Evolutionary conservation across 1,140 invertebrate genomes (phyloP).

Genomic region (Chrysomallon squamiferum): DNA sequence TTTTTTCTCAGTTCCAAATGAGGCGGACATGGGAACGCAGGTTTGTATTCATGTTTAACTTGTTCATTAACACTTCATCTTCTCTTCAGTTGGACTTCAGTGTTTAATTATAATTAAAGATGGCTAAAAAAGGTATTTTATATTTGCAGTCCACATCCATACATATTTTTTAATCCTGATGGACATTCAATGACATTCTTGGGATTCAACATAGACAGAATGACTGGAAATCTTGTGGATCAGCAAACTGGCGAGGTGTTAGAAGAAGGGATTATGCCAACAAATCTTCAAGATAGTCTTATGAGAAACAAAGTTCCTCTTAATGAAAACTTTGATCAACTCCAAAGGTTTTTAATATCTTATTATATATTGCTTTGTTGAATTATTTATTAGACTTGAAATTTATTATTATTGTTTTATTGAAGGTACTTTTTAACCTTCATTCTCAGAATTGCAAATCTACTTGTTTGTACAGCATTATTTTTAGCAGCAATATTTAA

Average conservation of each 20-base stretch:
- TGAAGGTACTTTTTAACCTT: background rate
- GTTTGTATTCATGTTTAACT: constrained; percentile 15
- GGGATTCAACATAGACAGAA: constrained; percentile 50
- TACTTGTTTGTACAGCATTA: background rate
- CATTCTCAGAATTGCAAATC: background rate
- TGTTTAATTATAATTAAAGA: background rate
- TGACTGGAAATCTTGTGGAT: constrained; percentile 46
- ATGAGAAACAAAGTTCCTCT: constrained; percentile 42
- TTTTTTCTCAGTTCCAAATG: constrained; percentile 37
- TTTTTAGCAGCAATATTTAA: too few species aligned
- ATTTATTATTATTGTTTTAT: background rate
- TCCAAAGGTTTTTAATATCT: constrained; percentile 35
- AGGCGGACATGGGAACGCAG: constrained; percentile 54
- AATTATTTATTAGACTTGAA: background rate
- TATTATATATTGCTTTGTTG: background rate
- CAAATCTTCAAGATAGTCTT: constrained; percentile 37
- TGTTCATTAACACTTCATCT: background rate
- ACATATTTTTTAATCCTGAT: constrained; percentile 58
- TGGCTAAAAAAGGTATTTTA: background rate
- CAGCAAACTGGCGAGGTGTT: constrained; percentile 37
- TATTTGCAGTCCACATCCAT: constrained; percentile 54
- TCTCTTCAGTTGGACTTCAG: background rate
- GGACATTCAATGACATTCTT: constrained; percentile 50
- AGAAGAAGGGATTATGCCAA: constrained; percentile 32
- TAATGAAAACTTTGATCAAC: constrained; percentile 54